Evolutionary conservation across 1,140 invertebrate genomes (phyloP).

Genomic region (Drosophila arizonae): DNA sequence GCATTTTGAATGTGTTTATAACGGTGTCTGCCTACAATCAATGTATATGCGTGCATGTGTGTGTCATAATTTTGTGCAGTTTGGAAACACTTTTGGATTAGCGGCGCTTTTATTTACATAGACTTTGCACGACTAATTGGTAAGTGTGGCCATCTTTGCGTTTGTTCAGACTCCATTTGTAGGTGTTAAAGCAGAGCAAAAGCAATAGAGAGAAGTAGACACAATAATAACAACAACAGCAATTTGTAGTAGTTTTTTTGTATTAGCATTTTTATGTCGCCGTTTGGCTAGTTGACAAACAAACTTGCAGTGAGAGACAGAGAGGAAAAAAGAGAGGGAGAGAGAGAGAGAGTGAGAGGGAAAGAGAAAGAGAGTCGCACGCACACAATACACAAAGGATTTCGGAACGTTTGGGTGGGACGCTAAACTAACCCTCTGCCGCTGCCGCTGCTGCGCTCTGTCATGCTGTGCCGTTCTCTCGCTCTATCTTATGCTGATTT

Average conservation of each 20-base stretch:
- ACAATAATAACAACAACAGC: constrained; percentile 18
- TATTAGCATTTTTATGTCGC: constrained; percentile 76
- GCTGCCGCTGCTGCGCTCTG: constrained; percentile 36
- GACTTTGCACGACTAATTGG: constrained; percentile 49
- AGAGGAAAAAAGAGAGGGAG: constrained; percentile 4
- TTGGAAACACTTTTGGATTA: constrained; percentile 58
- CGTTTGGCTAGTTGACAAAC: constrained; percentile 72
- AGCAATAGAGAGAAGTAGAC: not conserved
- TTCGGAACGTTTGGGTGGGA: constrained; percentile 71
- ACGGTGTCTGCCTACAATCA: constrained; percentile 36
- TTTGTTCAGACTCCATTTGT: constrained; percentile 61
- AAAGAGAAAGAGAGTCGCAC: constrained; percentile 18
- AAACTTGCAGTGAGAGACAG: constrained; percentile 35
- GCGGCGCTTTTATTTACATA: constrained; percentile 51
- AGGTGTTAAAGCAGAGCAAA: constrained; percentile 33
- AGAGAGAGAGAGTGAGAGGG: constrained; percentile 12
- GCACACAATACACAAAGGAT: constrained; percentile 70
- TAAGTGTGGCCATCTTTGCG: constrained; percentile 62
- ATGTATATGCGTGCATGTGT: constrained; percentile 19
- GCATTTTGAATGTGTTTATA: constrained; percentile 46
- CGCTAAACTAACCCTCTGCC: constrained; percentile 54
- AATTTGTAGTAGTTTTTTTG: constrained; percentile 65
- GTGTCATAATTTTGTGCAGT: constrained; percentile 29
- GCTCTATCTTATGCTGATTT: constrained; percentile 24
- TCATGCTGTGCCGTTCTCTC: constrained; percentile 21